Evolutionary conservation across 1,140 invertebrate genomes (phyloP).

Genomic region (Scaptodrosophila lebanonensis): DNA sequence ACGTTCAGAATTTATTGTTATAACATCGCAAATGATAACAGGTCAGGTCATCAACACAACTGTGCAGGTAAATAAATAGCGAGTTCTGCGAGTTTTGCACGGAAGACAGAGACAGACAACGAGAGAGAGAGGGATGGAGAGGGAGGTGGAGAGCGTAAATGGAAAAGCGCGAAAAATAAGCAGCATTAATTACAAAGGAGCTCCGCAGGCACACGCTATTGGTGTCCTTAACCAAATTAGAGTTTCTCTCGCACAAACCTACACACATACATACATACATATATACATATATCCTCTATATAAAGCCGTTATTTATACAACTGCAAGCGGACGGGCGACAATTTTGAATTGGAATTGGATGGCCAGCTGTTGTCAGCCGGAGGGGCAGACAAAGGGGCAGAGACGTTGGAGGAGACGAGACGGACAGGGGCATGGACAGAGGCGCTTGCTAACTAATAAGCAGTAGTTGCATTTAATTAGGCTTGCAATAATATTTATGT

Average conservation of each 20-base stretch:
- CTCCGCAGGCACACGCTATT: constrained; percentile 10
- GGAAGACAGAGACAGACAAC: too few relatives aligned
- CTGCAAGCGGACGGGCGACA: not conserved
- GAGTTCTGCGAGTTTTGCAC: too few relatives aligned
- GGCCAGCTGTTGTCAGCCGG: constrained; percentile 26
- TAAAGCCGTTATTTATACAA: not conserved
- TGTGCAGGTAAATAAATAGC: constrained; percentile 69
- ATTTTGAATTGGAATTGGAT: too few relatives aligned
- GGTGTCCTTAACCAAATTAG: constrained; percentile 20
- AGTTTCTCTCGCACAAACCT: constrained; percentile 2
- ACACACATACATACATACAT: constrained; percentile 3
- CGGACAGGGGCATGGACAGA: not conserved
- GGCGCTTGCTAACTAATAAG: constrained; percentile 41
- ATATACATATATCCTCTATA: constrained; percentile 16
- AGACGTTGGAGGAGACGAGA: not conserved
- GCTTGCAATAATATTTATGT: constrained; percentile 75
- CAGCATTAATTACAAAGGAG: constrained; percentile 64
- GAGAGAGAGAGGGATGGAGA: not conserved
- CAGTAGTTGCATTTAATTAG: constrained; percentile 76
- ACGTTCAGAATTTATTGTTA: constrained; percentile 67
- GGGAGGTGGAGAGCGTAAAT: not conserved
- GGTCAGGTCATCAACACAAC: constrained; percentile 72
- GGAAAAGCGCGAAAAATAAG: constrained; percentile 54
- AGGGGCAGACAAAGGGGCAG: not conserved
- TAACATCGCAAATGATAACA: constrained; percentile 72